Percentiles rank a stretch among this genome's conserved stretches.
Evolutionary conservation across 2,888 invertebrate species (phyloP).

Genomic region (Criorhina ranunculi): DNA sequence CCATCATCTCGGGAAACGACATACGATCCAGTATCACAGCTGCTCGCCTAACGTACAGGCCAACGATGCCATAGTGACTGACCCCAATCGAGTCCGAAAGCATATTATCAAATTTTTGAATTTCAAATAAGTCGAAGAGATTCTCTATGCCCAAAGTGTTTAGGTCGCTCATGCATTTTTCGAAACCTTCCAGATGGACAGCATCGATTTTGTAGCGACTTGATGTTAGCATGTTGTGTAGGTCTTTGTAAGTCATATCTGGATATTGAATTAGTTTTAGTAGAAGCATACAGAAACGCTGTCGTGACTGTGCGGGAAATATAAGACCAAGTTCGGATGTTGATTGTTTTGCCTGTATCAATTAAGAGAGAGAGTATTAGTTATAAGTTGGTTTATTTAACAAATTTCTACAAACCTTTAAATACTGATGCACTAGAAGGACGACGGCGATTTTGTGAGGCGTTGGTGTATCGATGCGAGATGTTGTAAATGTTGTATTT

Average conservation of each 20-base stretch:
- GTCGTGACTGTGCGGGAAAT: slow-evolving; percentile 87
- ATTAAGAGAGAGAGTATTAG: background rate
- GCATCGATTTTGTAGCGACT: slow-evolving; percentile 81
- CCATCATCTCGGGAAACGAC: slow-evolving; percentile 92
- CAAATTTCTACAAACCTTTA: slow-evolving; percentile 85
- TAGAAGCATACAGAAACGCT: slow-evolving; percentile 92
- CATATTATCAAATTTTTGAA: slow-evolving; percentile 87
- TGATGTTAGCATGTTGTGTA: slow-evolving; percentile 87
- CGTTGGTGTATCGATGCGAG: slow-evolving; percentile 86
- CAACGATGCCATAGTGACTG: slow-evolving; percentile 85
- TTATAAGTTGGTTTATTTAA: background rate
- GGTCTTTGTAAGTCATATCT: slow-evolving; percentile 90
- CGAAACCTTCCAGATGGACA: slow-evolving; percentile 85
- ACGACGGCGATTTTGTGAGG: slow-evolving; percentile 92
- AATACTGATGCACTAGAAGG: slow-evolving; percentile 91
- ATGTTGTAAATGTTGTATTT: slow-evolving; percentile 78
- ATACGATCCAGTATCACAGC: slow-evolving; percentile 92
- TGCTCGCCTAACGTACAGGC: slow-evolving; percentile 92
- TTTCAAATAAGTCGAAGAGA: slow-evolving; percentile 88
- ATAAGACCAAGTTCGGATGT: slow-evolving; percentile 80
- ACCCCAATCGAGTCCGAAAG: slow-evolving; percentile 85
- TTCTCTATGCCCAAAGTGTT: slow-evolving; percentile 86
- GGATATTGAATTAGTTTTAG: slow-evolving; percentile 92
- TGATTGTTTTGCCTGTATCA: slow-evolving; percentile 80
- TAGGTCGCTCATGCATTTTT: slow-evolving; percentile 86